Conservation (phyloP, 2,113 vertebrate genomes). For the Tiliqua scincoides region DNA sequence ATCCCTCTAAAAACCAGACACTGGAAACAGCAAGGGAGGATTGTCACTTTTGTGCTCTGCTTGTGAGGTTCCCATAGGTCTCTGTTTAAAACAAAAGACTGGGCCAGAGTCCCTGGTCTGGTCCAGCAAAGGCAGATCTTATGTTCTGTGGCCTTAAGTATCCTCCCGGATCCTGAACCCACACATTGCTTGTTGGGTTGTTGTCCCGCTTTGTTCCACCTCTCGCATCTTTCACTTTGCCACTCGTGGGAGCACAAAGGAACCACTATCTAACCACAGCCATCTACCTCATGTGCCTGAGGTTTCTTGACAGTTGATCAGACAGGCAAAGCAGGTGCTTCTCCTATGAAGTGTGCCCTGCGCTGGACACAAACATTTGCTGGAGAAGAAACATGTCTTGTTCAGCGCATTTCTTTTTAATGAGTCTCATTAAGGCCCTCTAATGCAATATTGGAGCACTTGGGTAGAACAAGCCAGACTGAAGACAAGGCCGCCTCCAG, state of each 20-base stretch:
- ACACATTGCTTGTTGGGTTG: not conserved
- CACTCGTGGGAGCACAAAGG: conserved; percentile 18
- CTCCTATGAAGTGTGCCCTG: not conserved
- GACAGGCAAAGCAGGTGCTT: not conserved
- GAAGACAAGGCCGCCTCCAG: not conserved
- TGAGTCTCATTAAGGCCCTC: not conserved
- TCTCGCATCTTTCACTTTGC: not conserved
- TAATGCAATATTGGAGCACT: fast-evolving
- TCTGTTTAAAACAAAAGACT: not conserved
- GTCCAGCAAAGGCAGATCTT: not conserved
- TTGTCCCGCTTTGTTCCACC: not conserved
- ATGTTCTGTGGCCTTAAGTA: not conserved
- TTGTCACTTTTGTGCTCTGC: not conserved
- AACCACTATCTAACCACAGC: conserved; percentile 32
- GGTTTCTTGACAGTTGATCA: not conserved
- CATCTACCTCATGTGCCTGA: not conserved
- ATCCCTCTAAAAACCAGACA: not conserved
- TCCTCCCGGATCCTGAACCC: not conserved
- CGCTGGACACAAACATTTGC: not conserved
- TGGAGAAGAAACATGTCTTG: not conserved
- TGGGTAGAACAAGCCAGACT: not conserved
- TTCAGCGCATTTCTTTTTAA: not conserved
- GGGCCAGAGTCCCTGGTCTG: not conserved
- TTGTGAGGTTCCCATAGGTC: not conserved
- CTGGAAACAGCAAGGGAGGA: not conserved